phyloP scores from a whole-genome alignment of 2,113 vertebrate species.

The Morphnarchus princeps region DNA sequence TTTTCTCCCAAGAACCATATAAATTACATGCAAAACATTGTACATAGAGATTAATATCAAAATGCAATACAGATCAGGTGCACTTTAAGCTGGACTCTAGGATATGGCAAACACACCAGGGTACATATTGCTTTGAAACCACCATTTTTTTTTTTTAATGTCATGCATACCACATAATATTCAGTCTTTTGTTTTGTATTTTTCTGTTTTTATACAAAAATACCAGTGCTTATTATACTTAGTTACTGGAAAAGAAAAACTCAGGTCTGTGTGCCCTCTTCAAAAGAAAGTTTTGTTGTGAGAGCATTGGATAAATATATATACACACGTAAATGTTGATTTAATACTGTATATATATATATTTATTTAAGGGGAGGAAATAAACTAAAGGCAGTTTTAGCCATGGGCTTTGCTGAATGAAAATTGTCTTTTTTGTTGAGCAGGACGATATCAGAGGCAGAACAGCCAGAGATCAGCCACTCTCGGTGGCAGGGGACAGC shows the following conservation, averaged over 20 bases:
- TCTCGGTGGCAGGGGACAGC: background rate
- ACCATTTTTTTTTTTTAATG: slow-evolving; percentile 56
- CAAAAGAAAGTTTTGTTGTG: slow-evolving; percentile 49
- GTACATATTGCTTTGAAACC: slow-evolving; percentile 68
- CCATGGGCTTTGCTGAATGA: slow-evolving; percentile 26
- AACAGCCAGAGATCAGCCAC: background rate
- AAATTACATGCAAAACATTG: slow-evolving; percentile 82
- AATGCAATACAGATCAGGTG: slow-evolving; percentile 76
- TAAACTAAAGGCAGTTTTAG: slow-evolving; percentile 55
- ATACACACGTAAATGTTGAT: slow-evolving; percentile 46
- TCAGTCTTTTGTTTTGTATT: slow-evolving; percentile 65
- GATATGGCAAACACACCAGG: slow-evolving; percentile 70
- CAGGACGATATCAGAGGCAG: background rate
- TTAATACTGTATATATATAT: slow-evolving; percentile 69
- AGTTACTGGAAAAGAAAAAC: slow-evolving; percentile 60
- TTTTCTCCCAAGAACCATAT: slow-evolving; percentile 68
- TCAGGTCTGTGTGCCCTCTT: slow-evolving; percentile 61
- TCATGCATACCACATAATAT: slow-evolving; percentile 78
- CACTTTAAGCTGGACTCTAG: slow-evolving; percentile 68
- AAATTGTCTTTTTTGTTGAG: background rate
- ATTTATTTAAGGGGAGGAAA: slow-evolving; percentile 60
- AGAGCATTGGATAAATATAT: slow-evolving; percentile 60
- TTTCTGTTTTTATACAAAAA: slow-evolving; percentile 78
- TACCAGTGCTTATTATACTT: slow-evolving; percentile 76
- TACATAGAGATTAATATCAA: slow-evolving; percentile 80